Evolutionary conservation across 2,113 vertebrate genomes (phyloP), one percentile per base, ranked within the genome.

Genomic region (Oryzias celebensis): DNA sequence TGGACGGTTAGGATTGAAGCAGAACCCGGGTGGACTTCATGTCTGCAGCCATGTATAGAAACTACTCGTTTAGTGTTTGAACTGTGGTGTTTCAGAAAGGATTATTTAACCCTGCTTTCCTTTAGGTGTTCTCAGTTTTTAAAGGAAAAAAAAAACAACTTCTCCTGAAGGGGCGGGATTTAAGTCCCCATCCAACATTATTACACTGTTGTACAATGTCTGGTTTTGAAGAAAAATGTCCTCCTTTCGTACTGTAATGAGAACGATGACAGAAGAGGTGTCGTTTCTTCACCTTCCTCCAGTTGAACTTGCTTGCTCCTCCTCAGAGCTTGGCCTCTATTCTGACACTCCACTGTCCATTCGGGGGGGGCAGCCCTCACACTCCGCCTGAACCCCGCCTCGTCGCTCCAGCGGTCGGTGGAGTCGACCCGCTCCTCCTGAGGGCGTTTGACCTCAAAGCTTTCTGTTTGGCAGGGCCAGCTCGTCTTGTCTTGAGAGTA

Each of bases 81-180:
- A 88, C 77, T 90, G 90, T 91, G 87, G 71, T 90, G 84, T 90
- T 89, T 87, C 78, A 81, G 86, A 88, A 87, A 85, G 78, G 77
- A 87, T 84, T 75, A 67, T 75, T 78, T 70, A 61, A 81, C 71
- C 74, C 55, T 26, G 70, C 53, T 88, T 85, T 80, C 62, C 42
- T 89, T 84, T 88, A 81, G 79, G 69, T 91, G 85, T 89, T 87
- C 68, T 86, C 60, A 69, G 73, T 82, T 78, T 14, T 51, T 43
- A 14, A 70, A 52, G 51, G 49, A 73, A 54, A 77, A 84, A 55
- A 75, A 73, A 79, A 71, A 75, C 36, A 36, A 36, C 36, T 36
- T 36, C 10, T 36, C 36, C 36, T 36, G 8, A 12, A 10, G 36
- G 36, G 31, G 36, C 8, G 36, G 65, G 61, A 66, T 71, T 83